These are phyloP conservation scores for Uropetala carovei DNA, from an alignment of 2,888 invertebrate genomes.

Conservation along the genomic window DNA sequence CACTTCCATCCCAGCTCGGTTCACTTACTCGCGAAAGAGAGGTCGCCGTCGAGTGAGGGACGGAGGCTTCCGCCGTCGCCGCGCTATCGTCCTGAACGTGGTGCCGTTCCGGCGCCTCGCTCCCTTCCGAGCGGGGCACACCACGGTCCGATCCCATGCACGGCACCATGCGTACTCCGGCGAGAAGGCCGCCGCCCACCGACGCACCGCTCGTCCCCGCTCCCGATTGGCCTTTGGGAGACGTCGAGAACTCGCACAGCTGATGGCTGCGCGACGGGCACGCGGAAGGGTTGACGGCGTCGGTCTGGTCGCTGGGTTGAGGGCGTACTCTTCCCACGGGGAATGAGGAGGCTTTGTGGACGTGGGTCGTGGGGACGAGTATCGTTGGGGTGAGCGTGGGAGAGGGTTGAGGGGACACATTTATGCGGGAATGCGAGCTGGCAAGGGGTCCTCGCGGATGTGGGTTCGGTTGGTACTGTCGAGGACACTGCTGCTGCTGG, in stretches of 20 bases:
- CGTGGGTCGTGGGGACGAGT: constrained; percentile 29
- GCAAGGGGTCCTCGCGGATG: constrained; percentile 56
- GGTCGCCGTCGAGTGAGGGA: constrained; percentile 54
- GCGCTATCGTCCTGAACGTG: constrained; percentile 51
- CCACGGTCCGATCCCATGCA: constrained; percentile 65
- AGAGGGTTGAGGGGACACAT: constrained; percentile 49
- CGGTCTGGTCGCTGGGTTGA: constrained; percentile 6
- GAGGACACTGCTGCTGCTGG: constrained; percentile 42
- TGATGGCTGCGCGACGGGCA: constrained; percentile 64
- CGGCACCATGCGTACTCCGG: constrained; percentile 67
- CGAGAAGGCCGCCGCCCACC: constrained; percentile 60
- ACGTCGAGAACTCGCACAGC: constrained; percentile 66
- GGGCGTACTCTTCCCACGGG: constrained; percentile 36
- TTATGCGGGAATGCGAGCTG: constrained; percentile 58
- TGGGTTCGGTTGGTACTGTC: constrained; percentile 49
- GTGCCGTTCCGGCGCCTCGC: constrained; percentile 54
- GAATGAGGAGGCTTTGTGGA: constrained; percentile 9
- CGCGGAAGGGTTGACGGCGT: not conserved
- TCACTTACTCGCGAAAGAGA: constrained; percentile 64
- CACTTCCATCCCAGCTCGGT: constrained; percentile 54
- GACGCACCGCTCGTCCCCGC: constrained; percentile 51
- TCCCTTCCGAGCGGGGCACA: constrained; percentile 2
- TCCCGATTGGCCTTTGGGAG: constrained; percentile 65
- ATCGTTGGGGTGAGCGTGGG: constrained; percentile 42
- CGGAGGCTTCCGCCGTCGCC: constrained; percentile 58